Percentiles rank a stretch among this genome's conserved stretches.
These are phyloP conservation scores for Enteromius unitaeniatus DNA, from an alignment of 2,797 vertebrate genomes.

Conservation along the genomic window DNA sequence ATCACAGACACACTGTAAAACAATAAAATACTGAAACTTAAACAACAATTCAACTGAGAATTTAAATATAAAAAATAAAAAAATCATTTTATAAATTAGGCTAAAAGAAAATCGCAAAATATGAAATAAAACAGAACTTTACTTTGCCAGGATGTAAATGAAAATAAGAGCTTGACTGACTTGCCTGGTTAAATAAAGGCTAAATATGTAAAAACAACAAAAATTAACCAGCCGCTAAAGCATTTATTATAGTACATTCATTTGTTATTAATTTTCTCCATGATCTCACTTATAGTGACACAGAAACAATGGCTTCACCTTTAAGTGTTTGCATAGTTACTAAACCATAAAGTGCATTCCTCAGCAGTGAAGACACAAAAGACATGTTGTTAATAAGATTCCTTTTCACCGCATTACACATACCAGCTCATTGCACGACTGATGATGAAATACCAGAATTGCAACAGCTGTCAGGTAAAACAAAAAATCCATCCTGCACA, in stretches of 20 bases:
- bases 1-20: background rate
- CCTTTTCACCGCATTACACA: background rate
- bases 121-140: background rate
- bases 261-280: background rate
- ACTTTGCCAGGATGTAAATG: too few species aligned
- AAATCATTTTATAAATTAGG: too few species aligned
- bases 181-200: too few species aligned
- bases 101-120: background rate
- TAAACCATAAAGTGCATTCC: background rate
- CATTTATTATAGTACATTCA: background rate
- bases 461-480: background rate
- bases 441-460: background rate
- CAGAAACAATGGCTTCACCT: background rate
- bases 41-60: background rate
- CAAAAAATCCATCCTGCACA: background rate
- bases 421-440: background rate
- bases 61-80: background rate
- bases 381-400: background rate
- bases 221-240: background rate
- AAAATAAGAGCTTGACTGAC: too few species aligned
- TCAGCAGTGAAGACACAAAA: background rate
- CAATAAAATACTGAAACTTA: background rate
- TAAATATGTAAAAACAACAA: background rate
- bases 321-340: background rate
- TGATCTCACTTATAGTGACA: background rate